Percentiles rank a stretch among this genome's conserved stretches.
phyloP scores from a whole-genome alignment of 2,113 vertebrate genomes.

The Cyrtonyx montezumae region DNA sequence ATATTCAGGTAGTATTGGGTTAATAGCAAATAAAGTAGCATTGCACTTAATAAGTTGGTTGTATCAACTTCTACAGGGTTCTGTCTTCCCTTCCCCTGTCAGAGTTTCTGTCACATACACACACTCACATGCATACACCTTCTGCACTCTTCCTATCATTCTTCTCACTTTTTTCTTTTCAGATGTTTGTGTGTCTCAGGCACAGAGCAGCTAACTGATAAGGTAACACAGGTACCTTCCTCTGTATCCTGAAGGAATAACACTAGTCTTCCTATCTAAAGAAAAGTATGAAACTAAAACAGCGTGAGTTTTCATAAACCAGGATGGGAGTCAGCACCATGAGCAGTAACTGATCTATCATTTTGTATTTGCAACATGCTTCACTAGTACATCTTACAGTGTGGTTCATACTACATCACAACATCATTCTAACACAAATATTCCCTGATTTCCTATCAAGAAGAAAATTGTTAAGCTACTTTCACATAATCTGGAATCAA shows the following conservation, averaged over 20 bases:
- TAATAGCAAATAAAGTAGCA: rapidly evolving
- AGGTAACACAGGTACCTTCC: neutral
- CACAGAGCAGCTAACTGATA: neutral
- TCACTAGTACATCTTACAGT: neutral
- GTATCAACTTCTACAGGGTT: neutral
- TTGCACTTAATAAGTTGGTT: neutral
- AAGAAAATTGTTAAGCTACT: neutral
- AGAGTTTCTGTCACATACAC: neutral
- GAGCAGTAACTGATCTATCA: neutral
- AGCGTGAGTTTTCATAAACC: neutral
- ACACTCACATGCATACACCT: neutral
- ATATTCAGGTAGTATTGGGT: neutral
- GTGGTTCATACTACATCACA: neutral
- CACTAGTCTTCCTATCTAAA: neutral
- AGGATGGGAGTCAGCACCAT: neutral
- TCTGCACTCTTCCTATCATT: neutral
- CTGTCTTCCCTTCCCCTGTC: neutral
- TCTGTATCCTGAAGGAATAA: neutral
- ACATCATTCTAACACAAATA: neutral
- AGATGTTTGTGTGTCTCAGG: neutral
- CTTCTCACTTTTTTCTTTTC: neutral
- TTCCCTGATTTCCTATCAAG: neutral
- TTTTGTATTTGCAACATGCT: neutral
- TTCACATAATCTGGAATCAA: neutral
- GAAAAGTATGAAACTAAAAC: neutral